A percentile compares a stretch with the other conserved stretches of the same genome.
phyloP scores from a whole-genome alignment of 2,113 vertebrate species.

The Opisthocomus hoazin region DNA sequence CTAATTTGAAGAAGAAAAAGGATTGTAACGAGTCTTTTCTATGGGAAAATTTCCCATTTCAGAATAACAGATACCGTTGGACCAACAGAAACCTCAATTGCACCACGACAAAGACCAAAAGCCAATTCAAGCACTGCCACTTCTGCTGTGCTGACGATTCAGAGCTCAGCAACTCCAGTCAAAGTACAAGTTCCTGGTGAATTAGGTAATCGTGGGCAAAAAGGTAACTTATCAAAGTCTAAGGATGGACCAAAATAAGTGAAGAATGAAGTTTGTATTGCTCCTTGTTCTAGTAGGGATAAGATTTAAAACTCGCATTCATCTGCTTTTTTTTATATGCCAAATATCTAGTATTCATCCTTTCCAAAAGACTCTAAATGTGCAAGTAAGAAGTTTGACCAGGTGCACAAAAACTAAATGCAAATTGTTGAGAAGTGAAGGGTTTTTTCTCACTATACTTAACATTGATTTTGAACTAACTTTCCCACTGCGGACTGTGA shows the following conservation, averaged over 20 bases:
- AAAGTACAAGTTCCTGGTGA: slow-evolving; percentile 83
- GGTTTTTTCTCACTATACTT: background rate
- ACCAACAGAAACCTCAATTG: slow-evolving; percentile 98
- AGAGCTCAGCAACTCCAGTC: slow-evolving; percentile 86
- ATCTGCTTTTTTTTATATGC: background rate
- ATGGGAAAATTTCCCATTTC: background rate
- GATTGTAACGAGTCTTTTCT: background rate
- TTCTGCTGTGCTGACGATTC: slow-evolving; percentile 79
- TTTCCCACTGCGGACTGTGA: background rate
- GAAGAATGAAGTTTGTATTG: background rate
- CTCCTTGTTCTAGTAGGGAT: background rate
- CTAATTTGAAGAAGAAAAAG: background rate
- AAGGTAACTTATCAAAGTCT: slow-evolving; percentile 71
- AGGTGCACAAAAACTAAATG: background rate
- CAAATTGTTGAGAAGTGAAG: background rate
- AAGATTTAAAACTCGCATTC: background rate
- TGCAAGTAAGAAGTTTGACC: background rate
- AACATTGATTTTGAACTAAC: background rate
- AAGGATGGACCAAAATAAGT: background rate
- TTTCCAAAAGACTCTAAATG: background rate
- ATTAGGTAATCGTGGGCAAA: slow-evolving; percentile 78
- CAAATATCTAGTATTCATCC: fast-evolving
- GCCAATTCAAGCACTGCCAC: slow-evolving; percentile 74
- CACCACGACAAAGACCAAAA: slow-evolving; percentile 94
- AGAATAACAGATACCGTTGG: slow-evolving; percentile 94